A percentile compares a stretch with the other conserved stretches of the same genome.
phyloP scores from a whole-genome alignment of 2,797 vertebrate genomes.

The Ctenosaura bakeri region DNA sequence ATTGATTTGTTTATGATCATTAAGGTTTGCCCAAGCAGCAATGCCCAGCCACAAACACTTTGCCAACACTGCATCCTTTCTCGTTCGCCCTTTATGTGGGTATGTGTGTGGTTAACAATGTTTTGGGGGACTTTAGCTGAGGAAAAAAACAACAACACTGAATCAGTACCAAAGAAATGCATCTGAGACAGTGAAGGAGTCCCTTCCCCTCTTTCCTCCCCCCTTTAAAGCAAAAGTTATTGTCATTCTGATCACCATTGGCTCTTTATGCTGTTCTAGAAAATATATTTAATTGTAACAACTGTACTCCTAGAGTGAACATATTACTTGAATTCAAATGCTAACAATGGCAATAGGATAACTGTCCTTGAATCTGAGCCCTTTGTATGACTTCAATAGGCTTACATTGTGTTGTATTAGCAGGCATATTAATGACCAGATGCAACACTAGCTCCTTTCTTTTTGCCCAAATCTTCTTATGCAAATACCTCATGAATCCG shows the following conservation, averaged over 20 bases:
- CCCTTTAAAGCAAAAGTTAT: conserved; percentile 57
- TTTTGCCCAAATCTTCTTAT: conserved; percentile 99
- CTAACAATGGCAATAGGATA: conserved; percentile 98
- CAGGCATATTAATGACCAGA: conserved; percentile 99
- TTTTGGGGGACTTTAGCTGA: neutral
- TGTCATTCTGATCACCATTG: conserved; percentile 76
- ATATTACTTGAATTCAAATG: conserved; percentile 91
- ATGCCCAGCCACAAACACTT: conserved; percentile 43
- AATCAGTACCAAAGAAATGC: conserved; percentile 74
- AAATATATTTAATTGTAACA: conserved; percentile 99
- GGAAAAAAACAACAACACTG: conserved; percentile 41
- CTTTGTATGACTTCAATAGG: conserved; percentile 99
- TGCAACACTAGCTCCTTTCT: conserved; percentile 91
- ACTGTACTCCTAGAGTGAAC: conserved; percentile 90
- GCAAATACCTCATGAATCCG: conserved; percentile 99
- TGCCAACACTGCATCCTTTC: conserved; percentile 34
- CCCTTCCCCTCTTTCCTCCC: conserved; percentile 17
- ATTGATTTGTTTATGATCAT: conserved; percentile 75
- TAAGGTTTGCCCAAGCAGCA: conserved; percentile 74
- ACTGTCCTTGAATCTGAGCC: conserved; percentile 93
- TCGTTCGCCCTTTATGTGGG: conserved; percentile 45
- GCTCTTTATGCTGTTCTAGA: conserved; percentile 83
- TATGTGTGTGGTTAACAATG: neutral
- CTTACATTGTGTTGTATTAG: conserved; percentile 99
- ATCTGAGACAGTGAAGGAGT: conserved; percentile 60